A percentile compares a stretch with the other conserved stretches of the same genome.
Evolutionary conservation across 2,888 invertebrate species (phyloP).

Genomic region (Pecten maximus): DNA sequence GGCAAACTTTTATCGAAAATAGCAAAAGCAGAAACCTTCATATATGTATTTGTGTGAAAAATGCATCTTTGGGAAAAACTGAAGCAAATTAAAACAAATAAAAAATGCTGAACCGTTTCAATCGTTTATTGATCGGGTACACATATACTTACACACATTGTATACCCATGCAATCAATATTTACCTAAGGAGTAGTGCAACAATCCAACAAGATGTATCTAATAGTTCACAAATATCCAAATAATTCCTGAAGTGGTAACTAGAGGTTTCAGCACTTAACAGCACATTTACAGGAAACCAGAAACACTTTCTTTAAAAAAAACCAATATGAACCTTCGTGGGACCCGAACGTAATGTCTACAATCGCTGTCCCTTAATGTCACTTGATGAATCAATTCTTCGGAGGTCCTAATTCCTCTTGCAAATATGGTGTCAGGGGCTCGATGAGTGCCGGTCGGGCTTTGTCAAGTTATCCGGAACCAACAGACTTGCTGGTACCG

Average conservation of each 20-base stretch:
- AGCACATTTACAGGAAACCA: neutral
- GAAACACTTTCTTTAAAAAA: neutral
- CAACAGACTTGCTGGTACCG: neutral
- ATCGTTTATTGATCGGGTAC: no score
- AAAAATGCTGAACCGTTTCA: no score
- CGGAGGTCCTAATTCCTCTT: neutral
- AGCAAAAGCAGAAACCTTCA: no score
- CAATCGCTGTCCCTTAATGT: neutral
- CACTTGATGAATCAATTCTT: neutral
- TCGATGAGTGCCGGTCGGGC: neutral
- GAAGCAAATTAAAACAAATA: no score
- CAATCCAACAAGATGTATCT: neutral
- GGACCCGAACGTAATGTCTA: neutral
- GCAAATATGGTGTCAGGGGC: neutral
- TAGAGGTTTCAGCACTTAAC: neutral
- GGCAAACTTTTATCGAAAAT: neutral
- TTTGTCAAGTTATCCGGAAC: constrained; percentile 26
- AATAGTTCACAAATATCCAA: neutral
- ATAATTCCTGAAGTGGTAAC: neutral
- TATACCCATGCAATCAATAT: neutral
- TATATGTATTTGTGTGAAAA: no score
- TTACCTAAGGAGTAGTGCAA: neutral
- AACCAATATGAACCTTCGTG: neutral
- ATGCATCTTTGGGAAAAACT: no score
- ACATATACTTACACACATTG: no score